Percentiles rank a stretch among this genome's conserved stretches.
These are phyloP conservation scores for Drosophila infuscata DNA, from an alignment of 2,888 invertebrate species.

Conservation along the genomic window DNA sequence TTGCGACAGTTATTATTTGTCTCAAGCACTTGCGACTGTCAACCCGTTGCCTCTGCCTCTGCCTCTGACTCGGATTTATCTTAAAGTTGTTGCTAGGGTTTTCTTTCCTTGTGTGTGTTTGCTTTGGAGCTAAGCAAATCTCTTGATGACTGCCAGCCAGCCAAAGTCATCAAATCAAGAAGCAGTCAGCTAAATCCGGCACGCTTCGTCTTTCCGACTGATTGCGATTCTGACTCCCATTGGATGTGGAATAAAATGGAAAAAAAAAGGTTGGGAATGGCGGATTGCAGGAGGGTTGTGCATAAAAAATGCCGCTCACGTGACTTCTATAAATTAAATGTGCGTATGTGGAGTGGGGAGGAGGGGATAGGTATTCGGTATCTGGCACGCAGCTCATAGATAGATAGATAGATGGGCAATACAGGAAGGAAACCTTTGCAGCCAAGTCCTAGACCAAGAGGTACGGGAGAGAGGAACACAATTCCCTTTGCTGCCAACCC, in stretches of 20 bases:
- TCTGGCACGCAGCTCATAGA: slow-evolving; percentile 37
- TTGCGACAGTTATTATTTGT: slow-evolving; percentile 75
- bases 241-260: background rate
- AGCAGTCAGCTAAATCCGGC: slow-evolving; percentile 51
- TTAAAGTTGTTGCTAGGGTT: background rate
- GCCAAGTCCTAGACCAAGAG: background rate
- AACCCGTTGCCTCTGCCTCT: slow-evolving; percentile 31
- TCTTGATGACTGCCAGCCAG: slow-evolving; percentile 44
- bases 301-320: slow-evolving; percentile 75
- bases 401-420: slow-evolving; percentile 27
- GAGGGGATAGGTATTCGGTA: slow-evolving; percentile 18
- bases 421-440: slow-evolving; percentile 45
- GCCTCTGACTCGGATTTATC: slow-evolving; percentile 8
- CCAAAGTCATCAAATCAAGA: slow-evolving; percentile 68
- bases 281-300: slow-evolving; percentile 6
- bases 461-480: slow-evolving; percentile 1
- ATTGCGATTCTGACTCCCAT: slow-evolving; percentile 38
- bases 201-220: slow-evolving; percentile 43
- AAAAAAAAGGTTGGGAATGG: background rate
- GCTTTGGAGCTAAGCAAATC: slow-evolving; percentile 34
- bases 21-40: slow-evolving; percentile 48
- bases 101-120: background rate
- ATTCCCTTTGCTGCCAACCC: background rate
- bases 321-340: slow-evolving; percentile 76
- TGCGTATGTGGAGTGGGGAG: slow-evolving; percentile 38